Base-by-base conservation (phyloP, 1,140 invertebrate genomes). In the Aphelenchoides besseyi region DNA sequence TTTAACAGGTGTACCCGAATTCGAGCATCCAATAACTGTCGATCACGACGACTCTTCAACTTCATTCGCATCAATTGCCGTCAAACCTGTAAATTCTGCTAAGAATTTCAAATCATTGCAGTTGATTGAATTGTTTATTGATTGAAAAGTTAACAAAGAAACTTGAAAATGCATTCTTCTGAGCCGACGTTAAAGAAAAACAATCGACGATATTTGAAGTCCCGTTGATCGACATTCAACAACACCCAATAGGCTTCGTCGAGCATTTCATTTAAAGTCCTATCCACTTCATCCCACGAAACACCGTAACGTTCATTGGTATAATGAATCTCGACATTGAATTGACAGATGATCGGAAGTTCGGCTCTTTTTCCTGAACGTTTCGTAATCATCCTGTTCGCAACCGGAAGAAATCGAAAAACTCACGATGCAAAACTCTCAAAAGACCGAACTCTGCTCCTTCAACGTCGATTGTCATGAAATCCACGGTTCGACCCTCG, bases 221-320 rank as follows among this genome's bases (percentile, higher is more conserved):
- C 23, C 55, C 55, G 55, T 33, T 59, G 5, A 33, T 59, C 55
- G 5, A 59, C 55, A 23, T 59, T 59, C 18, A 59, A 33, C 5
- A 59, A 23, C 5, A 59, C 55, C 5, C 18, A 59, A 33, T 59
- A 18, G 18, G 55, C 55, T 18, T 59, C 55, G 5, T 59, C 55
- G 18, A 59, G 18, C 55, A 59, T 59, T 59, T 59, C 55, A 33
- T 59, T 59, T 33, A 59, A 33, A 8, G 55, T 59, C 32, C 55
- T 28, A 18, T 59, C 55, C 5, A 59, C 26, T 33, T 59, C 55
- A 8, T 59, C 26, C 55, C 55, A 59, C 5, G 26, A 8, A 33
- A 59, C 55, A 16, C 55, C 55, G 18, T 59, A 59, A 8, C 18
- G 5, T 8, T 18, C 18, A 12, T 5, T 23, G 5, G 18, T 33